A percentile compares a stretch with the other conserved stretches of the same genome.
phyloP scores from a whole-genome alignment of 2,888 invertebrate genomes.

The Selenia dentaria region DNA sequence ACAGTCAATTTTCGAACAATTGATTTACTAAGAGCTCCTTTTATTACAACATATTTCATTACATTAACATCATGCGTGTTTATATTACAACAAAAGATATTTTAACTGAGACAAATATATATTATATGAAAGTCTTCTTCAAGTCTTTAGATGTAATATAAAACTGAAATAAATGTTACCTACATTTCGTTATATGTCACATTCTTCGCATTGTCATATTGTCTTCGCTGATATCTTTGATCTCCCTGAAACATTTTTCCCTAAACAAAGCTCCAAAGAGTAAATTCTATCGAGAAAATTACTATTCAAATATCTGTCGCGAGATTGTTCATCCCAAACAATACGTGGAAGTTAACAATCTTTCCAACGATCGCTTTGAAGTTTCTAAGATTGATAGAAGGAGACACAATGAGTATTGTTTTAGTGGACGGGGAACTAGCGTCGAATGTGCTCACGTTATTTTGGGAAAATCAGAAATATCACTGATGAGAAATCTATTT shows the following conservation, averaged over 20 bases:
- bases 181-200: neutral
- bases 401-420: slow-evolving; percentile 46
- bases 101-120: no score
- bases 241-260: slow-evolving; percentile 13
- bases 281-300: slow-evolving; percentile 16
- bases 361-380: slow-evolving; percentile 28
- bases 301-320: slow-evolving; percentile 32
- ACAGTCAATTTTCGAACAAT: no score
- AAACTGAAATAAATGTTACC: neutral
- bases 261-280: slow-evolving; percentile 7
- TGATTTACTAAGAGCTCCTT: no score
- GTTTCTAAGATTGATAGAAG: slow-evolving; percentile 42
- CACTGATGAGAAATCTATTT: no score
- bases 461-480: no score
- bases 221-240: slow-evolving; percentile 1
- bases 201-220: neutral
- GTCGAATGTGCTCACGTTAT: no score
- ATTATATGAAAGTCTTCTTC: no score
- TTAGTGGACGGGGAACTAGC: slow-evolving; percentile 20
- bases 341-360: slow-evolving; percentile 33
- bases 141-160: neutral
- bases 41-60: no score
- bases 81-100: no score
- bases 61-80: no score
- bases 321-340: slow-evolving; percentile 28